A percentile compares a stretch with the other conserved stretches of the same genome.
Conservation (phyloP, 2,113 vertebrate genomes). For the Procavia capensis region DNA sequence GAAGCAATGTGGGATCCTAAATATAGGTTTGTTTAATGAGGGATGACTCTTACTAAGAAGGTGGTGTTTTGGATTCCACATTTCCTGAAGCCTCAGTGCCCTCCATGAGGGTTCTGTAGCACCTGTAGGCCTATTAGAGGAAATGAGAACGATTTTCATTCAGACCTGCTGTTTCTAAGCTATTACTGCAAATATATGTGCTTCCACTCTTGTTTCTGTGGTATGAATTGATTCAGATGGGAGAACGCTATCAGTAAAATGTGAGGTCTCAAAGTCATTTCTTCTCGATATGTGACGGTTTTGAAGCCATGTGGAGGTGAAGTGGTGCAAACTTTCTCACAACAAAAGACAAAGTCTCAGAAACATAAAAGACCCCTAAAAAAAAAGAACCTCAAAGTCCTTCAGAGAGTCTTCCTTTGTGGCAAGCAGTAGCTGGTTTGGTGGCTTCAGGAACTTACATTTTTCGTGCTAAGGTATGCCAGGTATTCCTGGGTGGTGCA, state of each 20-base stretch:
- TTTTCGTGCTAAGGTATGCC: background rate
- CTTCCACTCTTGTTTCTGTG: background rate
- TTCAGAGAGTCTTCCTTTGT: background rate
- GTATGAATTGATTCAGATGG: background rate
- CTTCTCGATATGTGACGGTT: background rate
- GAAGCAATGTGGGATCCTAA: slow-evolving; percentile 56
- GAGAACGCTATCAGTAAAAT: background rate
- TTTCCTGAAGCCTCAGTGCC: background rate
- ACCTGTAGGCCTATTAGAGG: background rate
- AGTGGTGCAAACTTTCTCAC: background rate
- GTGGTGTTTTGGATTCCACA: background rate
- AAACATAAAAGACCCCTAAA: background rate
- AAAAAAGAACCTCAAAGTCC: background rate
- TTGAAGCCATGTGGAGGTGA: background rate
- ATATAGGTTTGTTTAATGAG: slow-evolving; percentile 61
- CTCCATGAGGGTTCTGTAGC: background rate
- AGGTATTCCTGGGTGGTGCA: background rate
- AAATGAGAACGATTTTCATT: background rate
- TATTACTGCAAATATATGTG: background rate
- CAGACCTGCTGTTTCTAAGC: background rate
- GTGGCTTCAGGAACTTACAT: background rate
- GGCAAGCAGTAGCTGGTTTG: background rate
- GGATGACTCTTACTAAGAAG: slow-evolving; percentile 56
- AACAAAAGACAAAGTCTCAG: background rate
- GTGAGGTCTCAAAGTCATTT: rapidly evolving